Percentiles rank a stretch among this genome's conserved stretches.
Conservation (phyloP, 2,888 invertebrate genomes). For the Drosophila multiciliata region DNA sequence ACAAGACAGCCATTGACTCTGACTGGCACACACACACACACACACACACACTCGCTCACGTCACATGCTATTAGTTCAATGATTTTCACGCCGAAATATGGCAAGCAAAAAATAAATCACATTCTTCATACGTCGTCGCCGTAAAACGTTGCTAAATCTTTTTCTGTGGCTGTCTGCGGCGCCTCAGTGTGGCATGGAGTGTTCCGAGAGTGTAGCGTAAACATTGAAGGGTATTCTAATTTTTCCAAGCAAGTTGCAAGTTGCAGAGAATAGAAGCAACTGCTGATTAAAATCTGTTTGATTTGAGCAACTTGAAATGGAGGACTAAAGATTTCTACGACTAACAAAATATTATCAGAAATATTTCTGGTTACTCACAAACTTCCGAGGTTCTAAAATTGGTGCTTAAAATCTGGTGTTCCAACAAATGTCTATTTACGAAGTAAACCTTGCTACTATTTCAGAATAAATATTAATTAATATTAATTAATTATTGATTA, state of each 20-base stretch:
- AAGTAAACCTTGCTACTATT: too few relatives aligned
- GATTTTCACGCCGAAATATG: slow-evolving; percentile 77
- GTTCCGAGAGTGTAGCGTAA: slow-evolving; percentile 26
- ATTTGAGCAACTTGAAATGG: background rate
- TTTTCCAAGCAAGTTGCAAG: background rate
- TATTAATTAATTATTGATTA: too few relatives aligned
- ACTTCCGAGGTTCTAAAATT: background rate
- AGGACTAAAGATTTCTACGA: background rate
- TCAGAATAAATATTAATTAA: too few relatives aligned
- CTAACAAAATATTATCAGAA: background rate
- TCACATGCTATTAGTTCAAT: slow-evolving; percentile 81
- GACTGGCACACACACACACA: slow-evolving; percentile 11
- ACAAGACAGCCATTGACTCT: slow-evolving; percentile 48
- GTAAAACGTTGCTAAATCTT: slow-evolving; percentile 60
- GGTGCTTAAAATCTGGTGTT: too few relatives aligned
- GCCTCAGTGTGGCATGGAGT: slow-evolving; percentile 19
- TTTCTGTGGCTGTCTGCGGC: slow-evolving; percentile 56
- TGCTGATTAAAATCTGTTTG: background rate
- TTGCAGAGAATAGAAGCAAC: too few relatives aligned
- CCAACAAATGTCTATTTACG: too few relatives aligned
- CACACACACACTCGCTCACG: slow-evolving; percentile 33
- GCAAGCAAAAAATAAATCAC: slow-evolving; percentile 56
- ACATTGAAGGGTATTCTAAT: slow-evolving; percentile 3
- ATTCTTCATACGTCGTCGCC: slow-evolving; percentile 47
- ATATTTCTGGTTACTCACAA: background rate